Base-by-base conservation (phyloP, 92 coral and sea anemone genomes). In the Epizoanthus fatuus region DNA sequence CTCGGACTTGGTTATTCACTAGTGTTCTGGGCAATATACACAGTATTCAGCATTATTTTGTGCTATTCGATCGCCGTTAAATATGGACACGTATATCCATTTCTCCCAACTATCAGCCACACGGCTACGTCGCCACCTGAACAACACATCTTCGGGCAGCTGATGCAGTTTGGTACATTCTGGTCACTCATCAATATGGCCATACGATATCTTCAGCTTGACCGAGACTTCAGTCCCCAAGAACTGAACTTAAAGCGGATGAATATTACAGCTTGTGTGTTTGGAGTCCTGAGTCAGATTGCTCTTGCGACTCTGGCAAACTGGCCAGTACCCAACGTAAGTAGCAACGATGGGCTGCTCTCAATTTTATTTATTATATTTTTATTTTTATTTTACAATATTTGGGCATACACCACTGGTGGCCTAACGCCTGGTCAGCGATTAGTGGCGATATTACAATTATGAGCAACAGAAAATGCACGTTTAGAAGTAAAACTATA, bases 31-130 rank as follows among this genome's bases (percentile, higher is more conserved):
- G 90, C 90, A 54, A 59, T 86, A 49, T 55, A 77, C 4, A 86
- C 73, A 8, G 12, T 86, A 39, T 17, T 71, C 8, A 80, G 72
- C 29, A 56, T 86, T 54, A 2, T 57, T 7, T 76, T 86, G 57
- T 79, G 83, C n/a, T 86, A 86, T 66, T 65, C 77, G 7, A 77
- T 77, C 72, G 74, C 90, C 10, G 85, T 86, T 3, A 15, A 44
- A 19, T 69, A 77, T 32, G 72, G 72, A 2, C 85, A 86, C 57
- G 79, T 86, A n/a, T 69, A 78, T 16, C 90, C 90, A 20, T 71
- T 86, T 51, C 79, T 86, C 19, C 90, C 90, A 67, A 77, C 90
- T 37, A 86, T 86, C 59, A 86, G 90, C 71, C 81, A 86, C 80
- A 79, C 90, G 0, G 90, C 80, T 7, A 65, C 90, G n/a, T 63